These are phyloP conservation scores for Catharus bicknelli DNA, from an alignment of 2,113 vertebrate species.

Conservation along the genomic window DNA sequence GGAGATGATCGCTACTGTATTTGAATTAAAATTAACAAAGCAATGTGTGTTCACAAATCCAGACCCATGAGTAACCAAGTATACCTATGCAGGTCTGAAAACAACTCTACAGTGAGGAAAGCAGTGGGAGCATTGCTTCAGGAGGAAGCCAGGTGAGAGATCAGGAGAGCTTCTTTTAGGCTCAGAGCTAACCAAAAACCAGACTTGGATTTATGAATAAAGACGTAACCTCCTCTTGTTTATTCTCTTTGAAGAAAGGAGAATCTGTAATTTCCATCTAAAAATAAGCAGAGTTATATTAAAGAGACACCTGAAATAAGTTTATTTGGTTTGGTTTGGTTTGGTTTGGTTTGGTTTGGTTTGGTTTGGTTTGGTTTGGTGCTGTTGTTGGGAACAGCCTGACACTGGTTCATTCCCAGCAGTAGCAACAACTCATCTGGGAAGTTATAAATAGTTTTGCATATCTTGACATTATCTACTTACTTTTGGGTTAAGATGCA, in stretches of 20 bases:
- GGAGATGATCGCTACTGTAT: background rate
- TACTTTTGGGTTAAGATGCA: background rate
- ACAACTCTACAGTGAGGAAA: background rate
- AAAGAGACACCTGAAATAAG: background rate
- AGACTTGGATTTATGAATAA: background rate
- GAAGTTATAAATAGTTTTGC: background rate
- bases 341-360: background rate
- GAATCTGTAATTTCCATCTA: background rate
- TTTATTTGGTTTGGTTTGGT: background rate
- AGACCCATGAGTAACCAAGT: background rate
- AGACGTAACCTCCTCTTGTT: background rate
- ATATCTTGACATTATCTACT: background rate
- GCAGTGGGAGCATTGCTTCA: background rate
- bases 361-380: background rate
- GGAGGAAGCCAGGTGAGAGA: background rate
- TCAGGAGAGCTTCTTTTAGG: background rate
- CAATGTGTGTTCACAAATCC: background rate
- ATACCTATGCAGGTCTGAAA: background rate
- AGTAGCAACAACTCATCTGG: background rate
- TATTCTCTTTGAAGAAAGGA: background rate
- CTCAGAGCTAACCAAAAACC: background rate
- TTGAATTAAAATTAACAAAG: background rate
- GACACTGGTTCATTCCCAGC: background rate
- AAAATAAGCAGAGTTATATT: background rate
- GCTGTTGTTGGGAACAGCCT: background rate